Evolutionary conservation across 2,797 vertebrate species (phyloP), one percentile per base, ranked within the genome.

Genomic region (Euphonia xanthogaster): DNA sequence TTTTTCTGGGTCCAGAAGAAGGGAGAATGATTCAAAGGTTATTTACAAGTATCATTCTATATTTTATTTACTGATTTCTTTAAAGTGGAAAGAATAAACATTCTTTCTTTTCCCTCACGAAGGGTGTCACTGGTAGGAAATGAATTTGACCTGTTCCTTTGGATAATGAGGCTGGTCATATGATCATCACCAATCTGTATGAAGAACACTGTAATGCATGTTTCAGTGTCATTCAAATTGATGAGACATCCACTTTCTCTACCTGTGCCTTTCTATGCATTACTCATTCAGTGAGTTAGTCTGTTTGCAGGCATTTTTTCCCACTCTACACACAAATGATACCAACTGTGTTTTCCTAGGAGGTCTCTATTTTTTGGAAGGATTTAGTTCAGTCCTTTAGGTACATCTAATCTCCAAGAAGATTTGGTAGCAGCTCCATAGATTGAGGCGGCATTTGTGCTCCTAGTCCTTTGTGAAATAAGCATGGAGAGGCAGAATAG

Each of bases 261-360:
- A 15, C 14, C 28, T 57, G 10, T 33, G 10, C 17, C 42, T 33
- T 80, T 87, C 31, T 55, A 10, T 44, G 6, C 44, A 58, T 24
- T 55, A 7, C 24, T 57, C 21, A 54, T 35, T 70, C 28, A 58
- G 35, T 3, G 12, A 79, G 8, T 40, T 48, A 42, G 6, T 28
- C 14, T 39, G 12, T 30, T n/a, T 6, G 24, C 0, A 1, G 5
- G 4, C 3, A 1, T 5, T 50, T 79, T 55, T 39, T 2, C 39
- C 50, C 25, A 37, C 28, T 72, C 25, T n/a, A 33, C 18, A 37
- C 3, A 44, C 1, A 31, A 12, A 0, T 61, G 30, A 33, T 42
- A 72, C 2, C 1, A 55, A 16, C 30, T 57, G 13, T 63, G 3
- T 35, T 75, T 87, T 54, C 20, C 39, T 77, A 37, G 48, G 77